Evolutionary conservation across 2,797 vertebrate genomes (phyloP).

Genomic region (Bradypus variegatus): DNA sequence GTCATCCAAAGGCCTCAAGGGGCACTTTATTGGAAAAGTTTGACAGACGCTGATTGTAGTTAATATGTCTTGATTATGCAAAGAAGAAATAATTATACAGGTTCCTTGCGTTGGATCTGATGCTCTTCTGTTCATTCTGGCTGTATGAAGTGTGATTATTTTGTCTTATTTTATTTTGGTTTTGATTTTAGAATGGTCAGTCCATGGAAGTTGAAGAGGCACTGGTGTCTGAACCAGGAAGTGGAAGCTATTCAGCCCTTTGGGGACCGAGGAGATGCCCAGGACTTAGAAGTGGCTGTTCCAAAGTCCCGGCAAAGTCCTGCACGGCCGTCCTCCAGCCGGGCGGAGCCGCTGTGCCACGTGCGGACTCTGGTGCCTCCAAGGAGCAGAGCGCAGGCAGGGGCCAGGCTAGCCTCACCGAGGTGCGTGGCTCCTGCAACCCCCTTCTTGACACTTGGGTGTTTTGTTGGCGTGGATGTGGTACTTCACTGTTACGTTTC

Average conservation of each 20-base stretch:
- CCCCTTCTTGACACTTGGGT: neutral
- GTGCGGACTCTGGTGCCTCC: constrained; percentile 65
- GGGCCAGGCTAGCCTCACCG: constrained; percentile 80
- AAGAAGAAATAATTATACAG: neutral
- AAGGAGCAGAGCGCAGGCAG: constrained; percentile 73
- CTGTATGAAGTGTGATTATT: neutral
- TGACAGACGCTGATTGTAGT: neutral
- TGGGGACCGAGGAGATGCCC: constrained; percentile 66
- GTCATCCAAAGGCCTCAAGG: neutral
- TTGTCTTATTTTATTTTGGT: constrained; percentile 34
- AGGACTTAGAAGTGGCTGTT: constrained; percentile 57
- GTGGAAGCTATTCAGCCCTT: constrained; percentile 25
- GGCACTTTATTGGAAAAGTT: neutral
- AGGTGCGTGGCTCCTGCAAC: constrained; percentile 75
- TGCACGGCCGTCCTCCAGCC: constrained; percentile 65
- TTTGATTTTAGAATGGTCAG: constrained; percentile 47
- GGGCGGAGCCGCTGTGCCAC: constrained; percentile 77
- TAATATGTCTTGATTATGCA: neutral
- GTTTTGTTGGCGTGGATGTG: neutral
- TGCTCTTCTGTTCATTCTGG: neutral
- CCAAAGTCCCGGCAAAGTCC: constrained; percentile 62
- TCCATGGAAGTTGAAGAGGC: constrained; percentile 46
- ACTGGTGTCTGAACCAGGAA: constrained; percentile 51
- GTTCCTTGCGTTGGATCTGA: neutral
- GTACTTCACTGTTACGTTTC: neutral